A percentile compares a stretch with the other conserved stretches of the same genome.
Evolutionary conservation across 2,113 vertebrate species (phyloP).

Genomic region (Zapornia atra): DNA sequence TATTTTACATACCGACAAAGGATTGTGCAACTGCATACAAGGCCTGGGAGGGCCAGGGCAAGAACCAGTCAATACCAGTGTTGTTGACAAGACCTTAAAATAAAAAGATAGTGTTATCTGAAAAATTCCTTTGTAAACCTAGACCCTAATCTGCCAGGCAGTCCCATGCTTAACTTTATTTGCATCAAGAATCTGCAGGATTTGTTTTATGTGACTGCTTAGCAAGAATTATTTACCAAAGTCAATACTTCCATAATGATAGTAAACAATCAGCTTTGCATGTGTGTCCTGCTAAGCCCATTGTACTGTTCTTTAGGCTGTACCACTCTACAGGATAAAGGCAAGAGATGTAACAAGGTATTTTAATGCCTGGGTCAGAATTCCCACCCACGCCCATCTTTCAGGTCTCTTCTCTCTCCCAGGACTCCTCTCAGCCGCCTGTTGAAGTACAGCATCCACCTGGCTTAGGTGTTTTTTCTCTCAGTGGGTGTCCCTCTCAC

Average conservation of each 20-base stretch:
- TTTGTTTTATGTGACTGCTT: not conserved
- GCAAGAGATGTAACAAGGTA: not conserved
- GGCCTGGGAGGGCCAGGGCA: slow-evolving; percentile 93
- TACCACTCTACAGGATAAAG: not conserved
- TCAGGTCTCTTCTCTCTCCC: not conserved
- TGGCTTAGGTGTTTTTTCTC: not conserved
- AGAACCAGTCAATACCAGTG: slow-evolving; percentile 96
- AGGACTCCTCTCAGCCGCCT: not conserved
- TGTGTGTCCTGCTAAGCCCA: not conserved
- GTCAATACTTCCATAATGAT: not conserved
- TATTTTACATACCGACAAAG: slow-evolving; percentile 83
- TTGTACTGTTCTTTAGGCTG: not conserved
- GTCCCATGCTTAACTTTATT: not conserved
- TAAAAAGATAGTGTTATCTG: not conserved
- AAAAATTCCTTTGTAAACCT: not conserved
- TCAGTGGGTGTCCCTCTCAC: not conserved
- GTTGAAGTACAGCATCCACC: not conserved
- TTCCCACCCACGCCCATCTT: not conserved
- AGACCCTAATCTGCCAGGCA: not conserved
- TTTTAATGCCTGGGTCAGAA: not conserved
- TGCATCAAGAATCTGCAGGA: not conserved
- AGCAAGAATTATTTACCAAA: not conserved
- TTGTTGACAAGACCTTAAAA: slow-evolving; percentile 92
- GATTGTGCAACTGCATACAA: slow-evolving; percentile 89
- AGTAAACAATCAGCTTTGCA: not conserved